phyloP scores from a whole-genome alignment of 2,797 vertebrate genomes.

The Garrulus glandarius region DNA sequence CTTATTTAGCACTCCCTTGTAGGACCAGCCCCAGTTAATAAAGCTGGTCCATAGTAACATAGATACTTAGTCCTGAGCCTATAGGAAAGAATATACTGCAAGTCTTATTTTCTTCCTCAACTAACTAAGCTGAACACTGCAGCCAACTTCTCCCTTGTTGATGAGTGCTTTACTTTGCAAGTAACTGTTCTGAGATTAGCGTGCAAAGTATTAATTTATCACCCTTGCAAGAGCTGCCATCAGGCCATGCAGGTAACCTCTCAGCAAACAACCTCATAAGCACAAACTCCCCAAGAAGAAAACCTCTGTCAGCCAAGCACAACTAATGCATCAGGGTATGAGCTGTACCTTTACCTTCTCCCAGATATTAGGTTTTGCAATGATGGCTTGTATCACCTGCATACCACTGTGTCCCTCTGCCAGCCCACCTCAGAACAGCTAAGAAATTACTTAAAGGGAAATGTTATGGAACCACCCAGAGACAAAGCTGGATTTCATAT shows the following conservation, averaged over 20 bases:
- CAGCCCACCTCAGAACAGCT: neutral
- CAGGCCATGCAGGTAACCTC: neutral
- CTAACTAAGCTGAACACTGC: neutral
- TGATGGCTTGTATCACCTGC: neutral
- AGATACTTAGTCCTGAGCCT: neutral
- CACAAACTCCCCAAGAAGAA: neutral
- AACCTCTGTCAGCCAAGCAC: neutral
- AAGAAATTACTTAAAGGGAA: neutral
- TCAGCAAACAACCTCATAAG: neutral
- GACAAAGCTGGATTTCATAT: neutral
- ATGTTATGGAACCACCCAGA: neutral
- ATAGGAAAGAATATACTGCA: neutral
- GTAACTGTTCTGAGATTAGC: neutral
- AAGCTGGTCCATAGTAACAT: neutral
- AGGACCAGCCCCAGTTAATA: neutral
- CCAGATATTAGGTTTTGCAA: neutral
- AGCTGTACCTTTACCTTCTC: neutral
- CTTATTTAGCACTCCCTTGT: neutral
- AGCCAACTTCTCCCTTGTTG: neutral
- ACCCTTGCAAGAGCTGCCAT: neutral
- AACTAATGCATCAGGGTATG: rapidly evolving
- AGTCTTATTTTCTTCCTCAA: neutral
- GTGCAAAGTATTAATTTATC: neutral
- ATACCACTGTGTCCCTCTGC: neutral
- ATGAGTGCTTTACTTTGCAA: neutral